Base-by-base conservation (phyloP, 64 coral and sea anemone species). In the Stylophora pistillata region DNA sequence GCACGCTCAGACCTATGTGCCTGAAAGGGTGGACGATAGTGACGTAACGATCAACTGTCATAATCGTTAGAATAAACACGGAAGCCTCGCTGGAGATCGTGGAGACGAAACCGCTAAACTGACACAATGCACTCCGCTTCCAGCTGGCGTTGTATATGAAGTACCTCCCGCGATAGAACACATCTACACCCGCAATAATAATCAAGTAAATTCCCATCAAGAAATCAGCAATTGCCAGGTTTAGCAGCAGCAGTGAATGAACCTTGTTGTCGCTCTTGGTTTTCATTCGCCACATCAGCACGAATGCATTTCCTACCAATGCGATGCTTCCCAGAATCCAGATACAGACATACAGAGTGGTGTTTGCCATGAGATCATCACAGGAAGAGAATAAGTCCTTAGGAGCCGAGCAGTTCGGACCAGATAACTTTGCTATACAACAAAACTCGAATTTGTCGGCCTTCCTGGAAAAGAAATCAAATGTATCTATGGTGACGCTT, bases 281-380 rank as follows among this genome's bases (percentile, higher is more conserved):
- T 85, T 89, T 90, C 9, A 97, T n/a, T 61, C 95, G 72, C 95
- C 95, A 97, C 56, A 89, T 90, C 54, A 97, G 78, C n/a, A 97
- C 95, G 70, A 97, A 97, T 54, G 55, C 91, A 21, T 97, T 97
- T 18, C 95, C 95, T 21, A 97, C 58, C 29, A 97, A 87, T 2
- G 95, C 95, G 30, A 97, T 97, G 25, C 81, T 90, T 73, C 95
- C 95, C 68, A 97, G 91, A 87, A 97, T 93, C 95, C 95, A 97
- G 58, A 97, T 97, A 58, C 87, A 97, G 5, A 86, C 73, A 37
- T 87, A 74, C 26, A 97, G 66, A 10, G 95, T 97, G 34, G 72
- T 60, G 82, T 97, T 97, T 0, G 91, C 95, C 95, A 97, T 97
- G 0, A 97, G 77, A 52, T 97, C 91, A 25, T 86, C 53, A 55